These are phyloP conservation scores for Thymelicus sylvestris DNA, from an alignment of 2,888 invertebrate genomes.

Conservation along the genomic window DNA sequence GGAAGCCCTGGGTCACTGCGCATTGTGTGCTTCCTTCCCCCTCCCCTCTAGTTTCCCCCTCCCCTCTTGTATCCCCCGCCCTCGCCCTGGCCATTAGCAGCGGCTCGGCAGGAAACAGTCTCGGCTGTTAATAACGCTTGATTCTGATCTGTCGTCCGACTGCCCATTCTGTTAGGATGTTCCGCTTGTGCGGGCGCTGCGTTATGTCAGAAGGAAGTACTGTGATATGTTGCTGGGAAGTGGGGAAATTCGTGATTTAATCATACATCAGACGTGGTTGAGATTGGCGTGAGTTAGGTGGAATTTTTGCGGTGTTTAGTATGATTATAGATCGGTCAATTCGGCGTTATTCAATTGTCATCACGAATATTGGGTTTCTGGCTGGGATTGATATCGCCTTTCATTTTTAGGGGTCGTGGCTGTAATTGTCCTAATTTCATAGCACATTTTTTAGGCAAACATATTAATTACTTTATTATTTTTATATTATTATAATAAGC, in stretches of 20 bases:
- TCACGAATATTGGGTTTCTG: no score
- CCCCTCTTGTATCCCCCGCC: constrained; percentile 37
- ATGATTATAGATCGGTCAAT: no score
- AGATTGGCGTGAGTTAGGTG: no score
- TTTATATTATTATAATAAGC: no score
- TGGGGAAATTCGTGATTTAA: background rate
- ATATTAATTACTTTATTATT: no score
- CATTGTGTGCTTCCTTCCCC: constrained; percentile 36
- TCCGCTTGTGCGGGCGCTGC: constrained; percentile 34
- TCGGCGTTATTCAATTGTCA: no score
- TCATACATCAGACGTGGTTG: background rate
- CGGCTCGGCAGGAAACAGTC: constrained; percentile 77
- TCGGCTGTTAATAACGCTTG: constrained; percentile 77
- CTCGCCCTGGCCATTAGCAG: constrained; percentile 59
- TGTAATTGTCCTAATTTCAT: no score
- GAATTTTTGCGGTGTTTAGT: no score
- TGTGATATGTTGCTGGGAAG: constrained; percentile 25
- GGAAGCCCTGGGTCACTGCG: constrained; percentile 21
- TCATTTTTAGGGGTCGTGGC: no score
- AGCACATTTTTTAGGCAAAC: no score
- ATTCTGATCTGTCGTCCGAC: constrained; percentile 66
- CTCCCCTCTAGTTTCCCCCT: background rate
- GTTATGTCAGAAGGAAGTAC: constrained; percentile 13
- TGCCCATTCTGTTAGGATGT: constrained; percentile 45
- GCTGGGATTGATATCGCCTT: no score